A percentile compares a stretch with the other conserved stretches of the same genome.
These are phyloP conservation scores for Pandemis corylana DNA, from an alignment of 2,888 invertebrate genomes.

Conservation along the genomic window DNA sequence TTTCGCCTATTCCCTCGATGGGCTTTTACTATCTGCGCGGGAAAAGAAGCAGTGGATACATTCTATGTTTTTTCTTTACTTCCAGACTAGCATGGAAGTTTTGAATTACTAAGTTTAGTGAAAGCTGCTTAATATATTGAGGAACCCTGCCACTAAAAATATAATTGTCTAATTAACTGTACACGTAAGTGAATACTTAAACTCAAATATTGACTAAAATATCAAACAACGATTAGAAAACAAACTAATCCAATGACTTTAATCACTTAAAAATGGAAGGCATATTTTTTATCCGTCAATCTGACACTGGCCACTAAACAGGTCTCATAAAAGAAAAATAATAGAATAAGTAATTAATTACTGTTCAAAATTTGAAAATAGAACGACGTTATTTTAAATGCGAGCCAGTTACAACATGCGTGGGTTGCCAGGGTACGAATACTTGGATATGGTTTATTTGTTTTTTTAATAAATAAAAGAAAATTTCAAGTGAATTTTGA, in stretches of 20 bases:
- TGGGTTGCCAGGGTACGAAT: background rate
- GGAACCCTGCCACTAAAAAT: too few relatives aligned
- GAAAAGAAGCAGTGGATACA: too few relatives aligned
- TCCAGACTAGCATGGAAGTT: too few relatives aligned
- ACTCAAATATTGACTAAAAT: too few relatives aligned
- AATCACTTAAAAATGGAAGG: background rate
- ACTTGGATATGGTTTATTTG: constrained; percentile 12
- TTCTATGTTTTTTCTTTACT: too few relatives aligned
- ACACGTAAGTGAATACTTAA: too few relatives aligned
- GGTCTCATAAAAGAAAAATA: constrained; percentile 15
- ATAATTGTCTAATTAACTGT: too few relatives aligned
- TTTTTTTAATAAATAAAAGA: background rate
- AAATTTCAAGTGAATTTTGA: too few relatives aligned
- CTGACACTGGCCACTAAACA: constrained; percentile 13
- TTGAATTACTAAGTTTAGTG: too few relatives aligned
- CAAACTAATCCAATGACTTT: background rate
- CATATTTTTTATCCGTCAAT: constrained; percentile 4
- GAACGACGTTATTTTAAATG: constrained; percentile 20
- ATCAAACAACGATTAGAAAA: background rate
- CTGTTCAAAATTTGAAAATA: constrained; percentile 21
- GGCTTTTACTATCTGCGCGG: too few relatives aligned
- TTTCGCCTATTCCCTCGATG: too few relatives aligned
- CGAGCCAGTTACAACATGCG: constrained; percentile 14
- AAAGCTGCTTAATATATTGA: too few relatives aligned
- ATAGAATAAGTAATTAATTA: constrained; percentile 17